These are phyloP conservation scores for Ostrea denselamellosa DNA, from an alignment of 1,140 invertebrate genomes.

Conservation along the genomic window DNA sequence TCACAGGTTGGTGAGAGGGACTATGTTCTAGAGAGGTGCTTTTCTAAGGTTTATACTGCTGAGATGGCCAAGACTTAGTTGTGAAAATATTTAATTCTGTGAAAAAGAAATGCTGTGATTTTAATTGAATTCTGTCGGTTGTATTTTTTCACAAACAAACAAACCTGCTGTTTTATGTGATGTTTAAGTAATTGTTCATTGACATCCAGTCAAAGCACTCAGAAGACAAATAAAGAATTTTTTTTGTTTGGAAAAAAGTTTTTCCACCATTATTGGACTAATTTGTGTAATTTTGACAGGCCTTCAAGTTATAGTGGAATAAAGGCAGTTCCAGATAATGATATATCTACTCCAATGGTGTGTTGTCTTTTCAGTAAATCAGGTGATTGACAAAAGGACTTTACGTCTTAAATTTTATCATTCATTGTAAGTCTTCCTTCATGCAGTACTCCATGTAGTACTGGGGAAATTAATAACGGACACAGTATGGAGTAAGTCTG, in stretches of 20 bases:
- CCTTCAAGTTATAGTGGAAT: too few relatives aligned
- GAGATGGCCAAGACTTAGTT: background rate
- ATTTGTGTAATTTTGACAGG: too few relatives aligned
- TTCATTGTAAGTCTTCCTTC: too few relatives aligned
- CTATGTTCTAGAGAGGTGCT: constrained; percentile 9
- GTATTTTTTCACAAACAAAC: constrained; percentile 12
- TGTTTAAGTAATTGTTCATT: background rate
- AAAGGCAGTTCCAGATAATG: too few relatives aligned
- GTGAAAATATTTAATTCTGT: constrained; percentile 19
- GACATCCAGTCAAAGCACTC: background rate
- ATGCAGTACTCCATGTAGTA: too few relatives aligned
- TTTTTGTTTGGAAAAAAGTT: background rate
- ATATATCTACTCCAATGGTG: too few relatives aligned
- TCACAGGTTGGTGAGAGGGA: constrained; percentile 26
- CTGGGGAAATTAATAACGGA: too few relatives aligned
- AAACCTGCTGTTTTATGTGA: background rate
- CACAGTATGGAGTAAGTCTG: background rate
- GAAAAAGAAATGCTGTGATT: background rate
- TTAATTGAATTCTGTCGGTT: constrained; percentile 25
- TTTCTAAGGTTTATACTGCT: constrained; percentile 17
- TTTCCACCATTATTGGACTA: background rate
- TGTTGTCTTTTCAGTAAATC: too few relatives aligned
- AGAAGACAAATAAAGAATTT: background rate
- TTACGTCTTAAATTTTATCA: too few relatives aligned
- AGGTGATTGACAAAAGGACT: too few relatives aligned